Percentiles rank a stretch among this genome's conserved stretches.
Evolutionary conservation across 2,797 vertebrate genomes (phyloP).

Genomic region (Fistularia commersonii): DNA sequence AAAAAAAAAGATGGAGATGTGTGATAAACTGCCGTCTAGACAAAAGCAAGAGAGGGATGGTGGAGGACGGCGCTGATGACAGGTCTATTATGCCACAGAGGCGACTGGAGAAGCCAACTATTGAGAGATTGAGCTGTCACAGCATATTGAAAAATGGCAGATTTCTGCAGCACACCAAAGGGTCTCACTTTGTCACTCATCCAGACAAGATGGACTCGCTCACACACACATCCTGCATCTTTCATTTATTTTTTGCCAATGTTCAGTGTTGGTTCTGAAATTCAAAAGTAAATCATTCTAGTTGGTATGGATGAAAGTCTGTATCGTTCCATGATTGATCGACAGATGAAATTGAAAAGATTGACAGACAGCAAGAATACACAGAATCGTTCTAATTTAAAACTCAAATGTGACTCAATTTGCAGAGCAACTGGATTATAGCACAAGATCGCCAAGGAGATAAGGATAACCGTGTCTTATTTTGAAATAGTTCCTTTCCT

Average conservation of each 20-base stretch:
- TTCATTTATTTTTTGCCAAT: conserved; percentile 30
- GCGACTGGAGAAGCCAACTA: conserved; percentile 47
- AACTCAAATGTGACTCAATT: background rate
- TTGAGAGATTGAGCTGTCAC: conserved; percentile 57
- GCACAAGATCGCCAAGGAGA: background rate
- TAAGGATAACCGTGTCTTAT: background rate
- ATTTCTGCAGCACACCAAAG: conserved; percentile 52
- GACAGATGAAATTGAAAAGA: too few species aligned
- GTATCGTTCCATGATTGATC: background rate
- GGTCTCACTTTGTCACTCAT: conserved; percentile 56
- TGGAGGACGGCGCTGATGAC: conserved; percentile 55
- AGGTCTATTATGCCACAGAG: conserved; percentile 62
- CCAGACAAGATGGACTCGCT: conserved; percentile 39
- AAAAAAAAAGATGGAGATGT: conserved; percentile 26
- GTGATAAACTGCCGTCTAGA: conserved; percentile 55
- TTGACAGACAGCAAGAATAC: too few species aligned
- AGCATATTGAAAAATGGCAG: conserved; percentile 53
- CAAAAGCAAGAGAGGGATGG: conserved; percentile 45
- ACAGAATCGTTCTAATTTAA: too few species aligned
- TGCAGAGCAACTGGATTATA: background rate
- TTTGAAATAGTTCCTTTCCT: conserved; percentile 1
- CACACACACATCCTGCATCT: conserved; percentile 36
- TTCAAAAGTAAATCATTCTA: conserved; percentile 5
- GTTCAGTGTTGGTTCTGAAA: conserved; percentile 17
- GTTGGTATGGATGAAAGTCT: background rate